Conservation (phyloP, 2,797 vertebrate species). For the Neosalanx taihuensis region DNA sequence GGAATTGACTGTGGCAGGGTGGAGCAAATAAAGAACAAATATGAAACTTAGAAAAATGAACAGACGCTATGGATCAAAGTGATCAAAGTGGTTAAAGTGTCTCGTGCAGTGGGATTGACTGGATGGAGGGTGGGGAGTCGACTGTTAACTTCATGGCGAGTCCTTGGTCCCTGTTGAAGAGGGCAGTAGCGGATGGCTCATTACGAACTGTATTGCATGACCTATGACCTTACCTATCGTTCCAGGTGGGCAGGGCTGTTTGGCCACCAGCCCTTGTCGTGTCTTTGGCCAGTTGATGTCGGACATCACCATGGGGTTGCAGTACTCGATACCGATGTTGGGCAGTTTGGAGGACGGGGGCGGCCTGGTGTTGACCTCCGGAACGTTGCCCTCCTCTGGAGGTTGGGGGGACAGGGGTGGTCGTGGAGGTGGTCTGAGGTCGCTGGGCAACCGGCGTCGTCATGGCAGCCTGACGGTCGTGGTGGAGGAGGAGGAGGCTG, state of each 20-base stretch:
- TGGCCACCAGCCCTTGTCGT: slow-evolving; percentile 81
- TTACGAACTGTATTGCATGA: not conserved
- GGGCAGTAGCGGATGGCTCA: too few species aligned
- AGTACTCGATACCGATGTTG: slow-evolving; percentile 80
- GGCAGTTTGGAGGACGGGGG: slow-evolving; percentile 84
- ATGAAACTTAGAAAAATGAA: too few species aligned
- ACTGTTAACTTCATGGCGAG: too few species aligned
- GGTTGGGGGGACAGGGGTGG: slow-evolving; percentile 33
- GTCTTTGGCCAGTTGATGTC: slow-evolving; percentile 93
- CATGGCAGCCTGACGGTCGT: slow-evolving; percentile 62
- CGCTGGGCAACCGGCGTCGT: slow-evolving; percentile 58
- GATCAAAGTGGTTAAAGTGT: too few species aligned
- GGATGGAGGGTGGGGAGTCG: too few species aligned
- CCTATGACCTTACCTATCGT: slow-evolving; percentile 77
- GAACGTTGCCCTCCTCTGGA: slow-evolving; percentile 28
- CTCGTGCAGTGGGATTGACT: too few species aligned
- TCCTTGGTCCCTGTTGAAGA: too few species aligned
- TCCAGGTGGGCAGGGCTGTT: slow-evolving; percentile 87
- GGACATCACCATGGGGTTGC: slow-evolving; percentile 81
- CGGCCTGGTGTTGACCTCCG: slow-evolving; percentile 66
- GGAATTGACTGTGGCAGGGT: too few species aligned
- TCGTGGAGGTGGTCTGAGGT: slow-evolving; percentile 74
- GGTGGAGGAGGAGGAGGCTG: slow-evolving; percentile 39
- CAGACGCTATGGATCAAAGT: too few species aligned
- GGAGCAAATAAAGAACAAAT: too few species aligned